Evolutionary conservation across 2,113 vertebrate species (phyloP), one percentile per base, ranked within the genome.

Genomic region (Cebidichthys violaceus): DNA sequence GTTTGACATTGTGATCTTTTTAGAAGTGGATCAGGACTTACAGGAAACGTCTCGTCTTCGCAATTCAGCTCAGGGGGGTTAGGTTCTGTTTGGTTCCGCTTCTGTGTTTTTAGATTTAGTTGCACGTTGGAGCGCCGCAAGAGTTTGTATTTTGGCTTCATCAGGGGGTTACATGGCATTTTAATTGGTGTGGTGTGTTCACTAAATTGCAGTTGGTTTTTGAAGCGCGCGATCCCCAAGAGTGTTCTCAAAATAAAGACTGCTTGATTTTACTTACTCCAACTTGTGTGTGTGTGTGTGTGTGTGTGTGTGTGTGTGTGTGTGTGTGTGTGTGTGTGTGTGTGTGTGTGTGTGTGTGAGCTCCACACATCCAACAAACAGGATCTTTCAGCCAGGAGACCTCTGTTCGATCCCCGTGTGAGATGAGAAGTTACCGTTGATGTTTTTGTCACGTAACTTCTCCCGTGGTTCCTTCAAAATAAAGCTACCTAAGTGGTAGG

Each of bases 191-290:
- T 52, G 86, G 87, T 74, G 62, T 75, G 41, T 83, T 84, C 81
- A 45, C 75, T 57, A 82, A 90, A 92, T 92, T 89, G 89, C 89
- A 89, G 88, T 77, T 89, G 81, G 75, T 84, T 84, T 82, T 68
- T 45, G 11, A 64, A 57, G 45, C 67, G 70, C 27, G 43, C 74
- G 77, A 66, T 47, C 68, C 84, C 14, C 39, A 70, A 4, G 73
- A 29, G 78, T 20, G 37, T 54, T 78, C 81, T 68, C 60, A 88
- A 88, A 90, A 91, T 90, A 88, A 82, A 39, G 79, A 68, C 65
- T 2, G 66, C 70, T 75, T 10, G 39, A 31, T 54, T 71, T 62
- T 55, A 47, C 45, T 35, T 4, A 29, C 18, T 22, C 69, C 27
- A 14, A 6, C 47, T 31, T 41, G 39, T 41, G 10, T 41, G 39